Base-by-base conservation (phyloP, 2,113 vertebrate species). In the Atrichornis clamosus region DNA sequence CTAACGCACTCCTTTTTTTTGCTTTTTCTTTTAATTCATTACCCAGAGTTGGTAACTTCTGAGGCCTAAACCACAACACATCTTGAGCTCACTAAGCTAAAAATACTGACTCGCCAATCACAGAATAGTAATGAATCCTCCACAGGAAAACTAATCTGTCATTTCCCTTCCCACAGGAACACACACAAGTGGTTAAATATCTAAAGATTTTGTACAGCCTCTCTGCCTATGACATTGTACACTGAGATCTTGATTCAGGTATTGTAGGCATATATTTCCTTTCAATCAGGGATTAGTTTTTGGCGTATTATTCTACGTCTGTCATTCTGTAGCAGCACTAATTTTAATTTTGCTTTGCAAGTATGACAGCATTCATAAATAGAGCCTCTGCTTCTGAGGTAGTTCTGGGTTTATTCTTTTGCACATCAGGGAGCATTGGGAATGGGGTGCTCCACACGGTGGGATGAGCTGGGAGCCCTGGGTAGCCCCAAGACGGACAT, bases 51-150 rank as follows among this genome's bases (percentile, higher is more conserved):
- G 33, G 64, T 80, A 90, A 87, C 60, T 97, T 92, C 55, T 63
- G 76, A 67, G 63, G 72, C 83, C 79, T 74, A 92, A 96, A 86
- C 75, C 80, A 87, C 78, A 85, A 42, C 30, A 67, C 21, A 80
- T 70, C 82, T 72, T 73, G 63, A 87, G 75, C 65, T 85, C 70
- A 69, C 67, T 47, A 85, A 94, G 46, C 87, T 91, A 85, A 94
- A 90, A 95, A 93, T 80, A 93, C 62, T 70, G 68, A 70, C 67
- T 95, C 4, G 8, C 60, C 76, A 89, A 63, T 80, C 86, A 86
- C 64, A 90, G 80, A 75, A 95, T 86, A 68, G 55, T 84, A 88
- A 94, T 77, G 75, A 92, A 80, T 73, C 80, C 76, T 93, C 88
- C 87, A 86, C 68, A 80, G 85, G 74, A 95, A 95, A 93, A 74